A percentile compares a stretch with the other conserved stretches of the same genome.
phyloP scores from a whole-genome alignment of 1,140 invertebrate genomes.

The Homarus americanus region DNA sequence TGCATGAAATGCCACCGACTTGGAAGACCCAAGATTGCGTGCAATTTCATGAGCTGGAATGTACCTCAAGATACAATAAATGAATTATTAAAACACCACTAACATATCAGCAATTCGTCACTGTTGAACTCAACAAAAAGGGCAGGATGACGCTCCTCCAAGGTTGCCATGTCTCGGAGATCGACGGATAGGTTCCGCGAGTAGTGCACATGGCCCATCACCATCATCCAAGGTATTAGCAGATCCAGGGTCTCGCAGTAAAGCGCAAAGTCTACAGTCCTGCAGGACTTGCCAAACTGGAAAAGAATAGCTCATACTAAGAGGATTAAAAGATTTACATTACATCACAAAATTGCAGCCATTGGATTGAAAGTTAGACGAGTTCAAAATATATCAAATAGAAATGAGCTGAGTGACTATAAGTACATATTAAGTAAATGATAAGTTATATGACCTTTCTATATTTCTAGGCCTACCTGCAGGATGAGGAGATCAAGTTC shows the following conservation, averaged over 20 bases:
- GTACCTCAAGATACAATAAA: too few relatives aligned
- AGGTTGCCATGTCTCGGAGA: slow-evolving; percentile 18
- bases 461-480: background rate
- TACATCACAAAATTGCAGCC: background rate
- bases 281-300: slow-evolving; percentile 8
- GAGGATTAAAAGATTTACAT: too few relatives aligned
- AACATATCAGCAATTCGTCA: too few relatives aligned
- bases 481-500: slow-evolving; percentile 39
- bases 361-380: background rate
- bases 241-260: slow-evolving; percentile 16
- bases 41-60: too few relatives aligned
- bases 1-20: too few relatives aligned
- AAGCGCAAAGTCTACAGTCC: slow-evolving; percentile 11
- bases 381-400: too few relatives aligned
- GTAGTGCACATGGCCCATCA: slow-evolving; percentile 5
- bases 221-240: slow-evolving; percentile 24
- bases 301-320: background rate
- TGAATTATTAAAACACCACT: too few relatives aligned
- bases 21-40: too few relatives aligned
- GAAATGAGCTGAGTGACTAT: too few relatives aligned
- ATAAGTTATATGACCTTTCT: background rate
- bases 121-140: slow-evolving; percentile 8
- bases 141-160: slow-evolving; percentile 23
- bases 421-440: background rate
- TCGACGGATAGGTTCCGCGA: slow-evolving; percentile 14